phyloP scores from a whole-genome alignment of 1,140 invertebrate species.

The Bombus difficillimus region DNA sequence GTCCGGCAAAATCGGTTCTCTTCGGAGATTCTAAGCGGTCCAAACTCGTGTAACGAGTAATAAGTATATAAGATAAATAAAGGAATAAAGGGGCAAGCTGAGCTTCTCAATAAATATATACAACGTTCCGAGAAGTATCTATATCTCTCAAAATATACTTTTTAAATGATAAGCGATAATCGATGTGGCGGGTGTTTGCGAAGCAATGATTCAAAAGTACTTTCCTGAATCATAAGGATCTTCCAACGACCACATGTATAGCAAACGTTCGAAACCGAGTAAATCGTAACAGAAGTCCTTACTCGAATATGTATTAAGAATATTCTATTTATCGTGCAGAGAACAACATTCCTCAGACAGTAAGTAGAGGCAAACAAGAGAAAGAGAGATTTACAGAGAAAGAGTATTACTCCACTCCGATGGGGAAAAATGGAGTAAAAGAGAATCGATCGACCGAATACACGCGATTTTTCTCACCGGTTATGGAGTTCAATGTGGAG shows the following conservation, averaged over 20 bases:
- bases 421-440: not conserved
- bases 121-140: conserved; percentile 14
- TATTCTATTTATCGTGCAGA: conserved; percentile 71
- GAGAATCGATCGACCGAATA: conserved; percentile 27
- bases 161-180: conserved; percentile 25
- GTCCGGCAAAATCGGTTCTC: conserved; percentile 15
- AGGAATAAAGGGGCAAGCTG: conserved; percentile 8
- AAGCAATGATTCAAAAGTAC: conserved; percentile 42
- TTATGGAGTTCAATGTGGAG: conserved; percentile 89
- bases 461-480: conserved; percentile 82
- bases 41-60: conserved; percentile 20
- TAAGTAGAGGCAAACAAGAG: conserved; percentile 51
- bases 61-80: not conserved
- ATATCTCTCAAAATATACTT: not conserved
- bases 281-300: not conserved
- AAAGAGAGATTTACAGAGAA: conserved; percentile 12
- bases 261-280: conserved; percentile 23
- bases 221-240: conserved; percentile 36
- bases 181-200: conserved; percentile 17
- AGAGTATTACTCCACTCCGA: conserved; percentile 16
- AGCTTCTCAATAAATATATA: conserved; percentile 27
- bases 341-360: conserved; percentile 77
- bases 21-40: conserved; percentile 9
- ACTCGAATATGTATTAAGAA: conserved; percentile 4
- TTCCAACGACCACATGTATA: conserved; percentile 27